Base-by-base conservation (phyloP, 1,140 invertebrate species). In the Brachionus sp. region DNA sequence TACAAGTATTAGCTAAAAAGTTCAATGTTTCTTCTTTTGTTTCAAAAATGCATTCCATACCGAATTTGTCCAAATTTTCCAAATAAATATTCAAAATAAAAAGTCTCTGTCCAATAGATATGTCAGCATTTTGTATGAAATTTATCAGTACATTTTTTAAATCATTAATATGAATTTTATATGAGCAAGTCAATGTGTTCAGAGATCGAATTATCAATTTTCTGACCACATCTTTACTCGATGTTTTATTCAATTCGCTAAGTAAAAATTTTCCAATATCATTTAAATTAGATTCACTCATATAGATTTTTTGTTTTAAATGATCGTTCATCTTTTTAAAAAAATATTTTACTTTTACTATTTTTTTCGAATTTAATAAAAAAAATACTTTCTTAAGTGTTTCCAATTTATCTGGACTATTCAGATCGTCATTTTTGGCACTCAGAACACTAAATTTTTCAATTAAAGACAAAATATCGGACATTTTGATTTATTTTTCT, bases 21-120 rank as follows among this genome's bases (percentile, higher is more conserved):
- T 33, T 1, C 23, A 62, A 37, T 12, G n/a, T 39, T n/a, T 80
- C 50, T 10, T 37, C 25, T 62, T 44, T 57, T n/a, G n/a, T 10
- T 12, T 13, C 0, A 10, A 19, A 6, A 19, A 66, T 53, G 37
- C 33, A 39, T 33, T 80, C 13, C 16, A 80, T 29, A 7, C 77
- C 77, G 23, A 80, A 80, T 25, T 80, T 29, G 50, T 57, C 35
- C 19, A 80, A 66, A 62, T 80, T 80, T 42, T 80, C 77, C 33
- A 57, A n/a, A 44, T 80, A 80, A 25, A 80, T 37, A 37, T 80
- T 80, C 12, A 80, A 25, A 37, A 80, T 80, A 25, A 80, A 80
- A 25, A 66, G 33, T 62, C 23, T 80, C 33, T 80, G 77, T 0
- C 50, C 77, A 13, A 80, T 80, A 62, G 16, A 10, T 16, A 10